Base-by-base conservation (phyloP, 2,113 vertebrate species). In the Coregonus clupeaformis region DNA sequence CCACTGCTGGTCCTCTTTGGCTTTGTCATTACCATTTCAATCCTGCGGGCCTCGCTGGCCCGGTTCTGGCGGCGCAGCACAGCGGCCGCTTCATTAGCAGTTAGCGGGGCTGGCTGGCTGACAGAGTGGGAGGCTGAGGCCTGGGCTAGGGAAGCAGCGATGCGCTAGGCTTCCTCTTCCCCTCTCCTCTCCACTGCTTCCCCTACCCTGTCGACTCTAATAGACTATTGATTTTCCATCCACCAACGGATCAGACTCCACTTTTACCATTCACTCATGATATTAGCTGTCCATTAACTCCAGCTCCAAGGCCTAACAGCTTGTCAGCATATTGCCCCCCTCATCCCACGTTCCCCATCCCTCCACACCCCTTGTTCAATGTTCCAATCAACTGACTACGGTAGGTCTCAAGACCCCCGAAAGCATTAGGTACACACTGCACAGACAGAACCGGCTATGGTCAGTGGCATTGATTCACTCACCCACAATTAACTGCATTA, bases 211-310 rank as follows among this genome's bases (percentile, higher is more conserved):
- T 93, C 74, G 80, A 92, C 94, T 96, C 92, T 95, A 98, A 96
- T 95, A 95, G 94, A 91, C 94, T 97, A 97, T 97, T 93, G 97
- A 97, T 98, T 98, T 97, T 94, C 93, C 89, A 96, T 95, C 93
- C 87, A 91, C 90, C 89, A 89, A 90, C 85, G 91, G 90, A 96
- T 95, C 93, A 93, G 90, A 73, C 88, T 91, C 84, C 89, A 91
- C 91, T 94, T 94, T 94, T 93, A 92, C 92, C 90, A 79, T 95
- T 97, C 95, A 95, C 81, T 97, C 94, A 92, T 92, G 92, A 93
- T 94, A 95, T 95, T 95, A 95, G 92, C 89, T 95, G 93, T 96
- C 95, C 89, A 94, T 97, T 96, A 96, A 92, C 88, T 93, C 90
- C 84, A 91, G 93, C 85, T 90, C 87, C 81, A 84, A 60, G 73